phyloP scores from a whole-genome alignment of 2,797 vertebrate species.

The Thripadectes ignobilis region DNA sequence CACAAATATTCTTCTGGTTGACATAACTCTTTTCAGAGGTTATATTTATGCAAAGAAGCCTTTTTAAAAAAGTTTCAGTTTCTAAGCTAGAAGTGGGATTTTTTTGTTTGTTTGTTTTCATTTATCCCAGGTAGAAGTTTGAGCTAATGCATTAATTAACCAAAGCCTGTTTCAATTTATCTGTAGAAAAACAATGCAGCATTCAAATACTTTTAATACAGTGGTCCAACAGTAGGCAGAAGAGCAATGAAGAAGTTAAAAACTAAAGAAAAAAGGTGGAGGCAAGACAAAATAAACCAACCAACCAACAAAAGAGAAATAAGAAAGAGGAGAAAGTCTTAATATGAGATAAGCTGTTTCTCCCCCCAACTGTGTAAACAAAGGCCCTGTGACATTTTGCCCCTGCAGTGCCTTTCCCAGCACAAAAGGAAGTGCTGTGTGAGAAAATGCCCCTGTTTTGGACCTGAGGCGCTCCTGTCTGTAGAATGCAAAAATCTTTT shows the following conservation, averaged over 20 bases:
- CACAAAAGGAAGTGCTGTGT: conserved; percentile 34
- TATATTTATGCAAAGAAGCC: not conserved
- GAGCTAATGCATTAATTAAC: not conserved
- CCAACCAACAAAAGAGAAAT: not conserved
- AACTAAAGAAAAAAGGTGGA: not conserved
- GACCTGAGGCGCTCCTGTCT: conserved; percentile 46
- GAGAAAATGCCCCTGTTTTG: conserved; percentile 35
- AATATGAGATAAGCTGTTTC: not conserved
- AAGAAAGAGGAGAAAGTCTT: not conserved
- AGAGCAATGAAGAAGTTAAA: not conserved
- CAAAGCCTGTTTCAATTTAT: not conserved
- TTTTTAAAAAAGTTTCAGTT: not conserved
- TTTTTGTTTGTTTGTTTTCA: not conserved
- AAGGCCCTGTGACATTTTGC: not conserved
- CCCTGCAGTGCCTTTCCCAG: conserved; percentile 4
- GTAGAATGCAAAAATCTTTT: conserved; percentile 65
- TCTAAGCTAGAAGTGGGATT: rapidly evolving
- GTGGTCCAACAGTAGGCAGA: not conserved
- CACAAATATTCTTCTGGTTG: not conserved
- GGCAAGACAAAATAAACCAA: not conserved
- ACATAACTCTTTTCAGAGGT: not conserved
- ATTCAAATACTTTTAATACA: not conserved
- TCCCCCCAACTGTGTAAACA: not conserved
- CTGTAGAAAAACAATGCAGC: not conserved
- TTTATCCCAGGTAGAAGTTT: not conserved